Percentiles rank a stretch among this genome's conserved stretches.
Conservation (phyloP, 2,113 vertebrate species). For the Pyxicephalus adspersus region DNA sequence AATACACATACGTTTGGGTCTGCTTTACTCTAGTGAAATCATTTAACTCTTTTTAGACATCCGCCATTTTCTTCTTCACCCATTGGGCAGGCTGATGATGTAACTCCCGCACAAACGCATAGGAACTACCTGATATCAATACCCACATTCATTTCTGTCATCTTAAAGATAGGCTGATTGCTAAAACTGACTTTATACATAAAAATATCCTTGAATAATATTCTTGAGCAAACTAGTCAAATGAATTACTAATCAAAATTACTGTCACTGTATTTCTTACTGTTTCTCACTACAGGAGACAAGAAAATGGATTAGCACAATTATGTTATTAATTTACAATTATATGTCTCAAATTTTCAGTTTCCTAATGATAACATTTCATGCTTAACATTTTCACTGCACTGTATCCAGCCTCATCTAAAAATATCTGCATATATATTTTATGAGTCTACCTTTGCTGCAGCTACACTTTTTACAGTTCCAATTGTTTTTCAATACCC, state of each 20-base stretch:
- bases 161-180: too few species aligned
- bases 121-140: too few species aligned
- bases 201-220: too few species aligned
- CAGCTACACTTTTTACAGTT: conserved; percentile 12
- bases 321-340: not conserved
- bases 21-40: too few species aligned
- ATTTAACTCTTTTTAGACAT: too few species aligned
- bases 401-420: not conserved
- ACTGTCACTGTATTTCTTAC: not conserved
- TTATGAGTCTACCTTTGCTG: not conserved
- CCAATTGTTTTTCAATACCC: not conserved
- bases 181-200: too few species aligned
- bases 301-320: not conserved
- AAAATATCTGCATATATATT: not conserved
- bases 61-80: too few species aligned
- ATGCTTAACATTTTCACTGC: not conserved
- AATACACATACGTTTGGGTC: too few species aligned
- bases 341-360: not conserved
- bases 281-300: not conserved
- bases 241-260: conserved; percentile 1
- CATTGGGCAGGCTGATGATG: too few species aligned
- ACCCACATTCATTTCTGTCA: too few species aligned
- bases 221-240: not conserved
- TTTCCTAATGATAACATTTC: not conserved
- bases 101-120: too few species aligned